Percentiles rank a stretch among this genome's conserved stretches.
Evolutionary conservation across 2,113 vertebrate species (phyloP).

Genomic region (Pomatostomus ruficeps): DNA sequence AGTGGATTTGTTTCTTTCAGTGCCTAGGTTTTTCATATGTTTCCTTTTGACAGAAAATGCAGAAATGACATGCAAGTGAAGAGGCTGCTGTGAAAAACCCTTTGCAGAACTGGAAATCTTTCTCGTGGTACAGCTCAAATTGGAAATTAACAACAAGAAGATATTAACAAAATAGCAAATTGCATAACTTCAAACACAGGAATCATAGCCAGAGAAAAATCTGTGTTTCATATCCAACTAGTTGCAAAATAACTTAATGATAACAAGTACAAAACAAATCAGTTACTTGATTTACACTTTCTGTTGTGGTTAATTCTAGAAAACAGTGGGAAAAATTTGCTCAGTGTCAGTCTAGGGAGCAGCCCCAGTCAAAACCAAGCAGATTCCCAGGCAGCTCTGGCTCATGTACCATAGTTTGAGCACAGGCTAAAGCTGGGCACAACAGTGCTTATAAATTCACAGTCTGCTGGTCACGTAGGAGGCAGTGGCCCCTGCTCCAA

Average conservation of each 20-base stretch:
- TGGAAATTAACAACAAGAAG: not conserved
- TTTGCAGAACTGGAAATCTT: not conserved
- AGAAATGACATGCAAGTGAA: not conserved
- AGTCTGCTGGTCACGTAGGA: not conserved
- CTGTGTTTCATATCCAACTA: not conserved
- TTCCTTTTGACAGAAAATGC: not conserved
- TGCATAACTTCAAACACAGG: not conserved
- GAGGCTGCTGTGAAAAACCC: not conserved
- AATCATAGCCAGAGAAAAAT: not conserved
- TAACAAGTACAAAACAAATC: not conserved
- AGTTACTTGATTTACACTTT: not conserved
- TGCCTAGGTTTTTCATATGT: not conserved
- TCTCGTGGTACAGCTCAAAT: not conserved
- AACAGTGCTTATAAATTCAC: not conserved
- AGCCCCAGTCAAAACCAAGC: not conserved
- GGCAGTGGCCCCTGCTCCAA: not conserved
- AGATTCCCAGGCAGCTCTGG: not conserved
- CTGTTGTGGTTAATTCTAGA: not conserved
- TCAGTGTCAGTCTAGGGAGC: not conserved
- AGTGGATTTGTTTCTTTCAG: not conserved
- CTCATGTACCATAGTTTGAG: accelerated
- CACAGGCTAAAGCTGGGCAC: not conserved
- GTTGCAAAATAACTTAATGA: not conserved
- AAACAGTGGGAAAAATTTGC: not conserved
- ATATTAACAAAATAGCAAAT: not conserved